These are phyloP conservation scores for Metopolophium dirhodum DNA, from an alignment of 1,140 invertebrate species.

Conservation along the genomic window DNA sequence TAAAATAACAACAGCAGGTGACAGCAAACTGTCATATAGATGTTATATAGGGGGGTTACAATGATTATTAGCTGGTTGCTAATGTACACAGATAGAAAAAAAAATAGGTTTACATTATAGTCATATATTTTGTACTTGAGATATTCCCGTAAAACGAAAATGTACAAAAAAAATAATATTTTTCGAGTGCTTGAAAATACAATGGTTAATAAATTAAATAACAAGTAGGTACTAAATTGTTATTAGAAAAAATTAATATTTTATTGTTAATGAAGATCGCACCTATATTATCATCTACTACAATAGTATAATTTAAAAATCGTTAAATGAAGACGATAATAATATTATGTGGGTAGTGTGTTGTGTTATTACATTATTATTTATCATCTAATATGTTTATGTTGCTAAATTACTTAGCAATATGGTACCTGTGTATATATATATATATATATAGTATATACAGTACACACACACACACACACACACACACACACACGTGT, in stretches of 20 bases:
- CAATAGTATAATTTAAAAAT: not conserved
- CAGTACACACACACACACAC: too few species aligned
- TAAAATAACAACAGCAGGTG: slow-evolving; percentile 26
- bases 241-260: not conserved
- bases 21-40: not conserved
- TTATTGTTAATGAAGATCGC: not conserved
- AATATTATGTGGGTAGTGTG: not conserved
- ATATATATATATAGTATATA: too few species aligned
- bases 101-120: not conserved
- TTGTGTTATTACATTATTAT: not conserved
- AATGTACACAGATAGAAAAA: slow-evolving; percentile 39
- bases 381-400: not conserved
- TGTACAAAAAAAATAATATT: not conserved
- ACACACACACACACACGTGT: too few species aligned
- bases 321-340: not conserved
- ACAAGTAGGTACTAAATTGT: not conserved
- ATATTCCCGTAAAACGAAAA: not conserved
- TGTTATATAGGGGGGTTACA: not conserved
- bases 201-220: not conserved
- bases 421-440: too few species aligned
- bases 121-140: not conserved
- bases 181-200: not conserved
- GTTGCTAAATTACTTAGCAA: not conserved
- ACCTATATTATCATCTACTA: not conserved
- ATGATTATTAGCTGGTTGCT: slow-evolving; percentile 41